Base-by-base conservation (phyloP, 2,113 vertebrate genomes). In the Muntiacus reevesi region DNA sequence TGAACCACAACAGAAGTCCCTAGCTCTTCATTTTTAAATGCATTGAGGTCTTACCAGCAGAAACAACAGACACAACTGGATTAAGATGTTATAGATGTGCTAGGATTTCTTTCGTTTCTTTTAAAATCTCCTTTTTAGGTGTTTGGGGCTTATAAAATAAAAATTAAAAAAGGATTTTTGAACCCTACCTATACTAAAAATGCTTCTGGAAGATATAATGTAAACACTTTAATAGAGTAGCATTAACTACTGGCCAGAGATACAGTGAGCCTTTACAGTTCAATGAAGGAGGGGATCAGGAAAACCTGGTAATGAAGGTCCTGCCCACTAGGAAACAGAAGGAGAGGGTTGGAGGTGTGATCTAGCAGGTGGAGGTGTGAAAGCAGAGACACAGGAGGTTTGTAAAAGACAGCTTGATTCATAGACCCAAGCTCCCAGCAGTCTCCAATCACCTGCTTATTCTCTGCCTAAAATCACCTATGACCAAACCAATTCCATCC, bases 401-500 rank as follows among this genome's bases (percentile, higher is more conserved):
- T 50, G 17, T 40, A 21, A 76, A 87, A 21, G 64, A n/a, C 57
- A 86, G 6, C 25, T 40, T 89, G 30, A 62, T n/a, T 87, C 11
- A 15, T n/a, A 83, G 47, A 36, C 40, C 55, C 52, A 17, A 14
- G 3, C 50, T 15, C 33, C 60, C 19, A 6, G 5, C 4, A 55
- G 8, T 43, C 25, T 78, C 47, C 50, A 21, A 21, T 47, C 5
- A 1, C 30, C 40, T 52, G 40, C 57, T 92, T 87, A 16, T 52
- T 87, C 93, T 90, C 64, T 60, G 9, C 19, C 50, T 89, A 54
- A 30, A 87, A 78, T 64, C 30, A 64, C 89, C 59, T 94, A 79
- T 93, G 27, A 64, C 17, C 71, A 95, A 97, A 91, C 71, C 74
- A 93, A 86, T 87, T 94, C 40, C 78, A 86, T 60, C 93, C 78